These are phyloP conservation scores for Andrena cerasifolii DNA, from an alignment of 1,140 invertebrate species.

Conservation along the genomic window DNA sequence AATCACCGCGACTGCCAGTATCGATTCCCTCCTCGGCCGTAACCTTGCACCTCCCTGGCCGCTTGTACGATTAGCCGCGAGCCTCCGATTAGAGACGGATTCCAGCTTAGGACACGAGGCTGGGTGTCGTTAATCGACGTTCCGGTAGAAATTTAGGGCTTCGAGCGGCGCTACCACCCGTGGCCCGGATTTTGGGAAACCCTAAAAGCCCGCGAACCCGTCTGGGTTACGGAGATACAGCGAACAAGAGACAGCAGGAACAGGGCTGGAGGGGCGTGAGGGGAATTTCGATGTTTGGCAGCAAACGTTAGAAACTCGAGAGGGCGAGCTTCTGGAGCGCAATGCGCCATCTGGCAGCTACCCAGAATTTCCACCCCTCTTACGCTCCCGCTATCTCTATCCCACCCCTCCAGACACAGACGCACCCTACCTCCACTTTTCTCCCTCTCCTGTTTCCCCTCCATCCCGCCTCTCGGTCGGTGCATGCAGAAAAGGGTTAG, in stretches of 20 bases:
- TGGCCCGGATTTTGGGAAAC: slow-evolving; percentile 44
- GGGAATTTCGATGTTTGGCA: slow-evolving; percentile 54
- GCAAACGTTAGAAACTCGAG: slow-evolving; percentile 56
- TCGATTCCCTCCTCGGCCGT: slow-evolving; percentile 2
- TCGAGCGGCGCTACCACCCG: slow-evolving; percentile 3
- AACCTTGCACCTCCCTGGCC: not conserved
- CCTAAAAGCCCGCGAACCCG: slow-evolving; percentile 22
- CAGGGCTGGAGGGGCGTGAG: too few relatives aligned
- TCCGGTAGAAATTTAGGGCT: slow-evolving; percentile 43
- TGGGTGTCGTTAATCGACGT: slow-evolving; percentile 37
- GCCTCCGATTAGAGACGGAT: slow-evolving; percentile 12
- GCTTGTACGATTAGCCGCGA: not conserved
- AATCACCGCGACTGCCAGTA: slow-evolving; percentile 10
- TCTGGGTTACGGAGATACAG: slow-evolving; percentile 8
- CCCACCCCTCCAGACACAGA: not conserved
- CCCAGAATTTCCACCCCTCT: slow-evolving; percentile 58
- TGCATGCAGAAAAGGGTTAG: slow-evolving; percentile 20
- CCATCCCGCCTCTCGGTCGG: not conserved
- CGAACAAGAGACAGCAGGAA: not conserved
- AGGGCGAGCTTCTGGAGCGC: slow-evolving; percentile 54
- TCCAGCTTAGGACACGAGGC: slow-evolving; percentile 10
- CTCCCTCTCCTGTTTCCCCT: slow-evolving; percentile 18
- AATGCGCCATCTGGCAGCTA: slow-evolving; percentile 66
- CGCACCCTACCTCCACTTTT: slow-evolving; percentile 24
- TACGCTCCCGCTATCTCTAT: slow-evolving; percentile 33